Percentiles rank a stretch among this genome's conserved stretches.
Evolutionary conservation across 2,888 invertebrate species (phyloP).

Genomic region (Eupithecia tripunctaria): DNA sequence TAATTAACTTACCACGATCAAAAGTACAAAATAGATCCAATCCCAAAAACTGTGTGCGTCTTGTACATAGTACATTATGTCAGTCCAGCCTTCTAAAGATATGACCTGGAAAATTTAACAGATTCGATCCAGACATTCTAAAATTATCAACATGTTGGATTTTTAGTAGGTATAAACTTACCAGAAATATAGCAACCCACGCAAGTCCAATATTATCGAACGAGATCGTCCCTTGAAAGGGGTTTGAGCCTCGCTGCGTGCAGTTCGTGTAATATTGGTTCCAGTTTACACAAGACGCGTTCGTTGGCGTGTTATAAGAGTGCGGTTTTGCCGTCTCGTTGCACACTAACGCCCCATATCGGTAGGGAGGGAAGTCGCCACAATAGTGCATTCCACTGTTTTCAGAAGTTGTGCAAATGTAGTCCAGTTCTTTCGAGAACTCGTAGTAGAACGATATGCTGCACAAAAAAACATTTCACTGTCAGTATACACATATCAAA

Average conservation of each 20-base stretch:
- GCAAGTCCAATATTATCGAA: conserved; percentile 99
- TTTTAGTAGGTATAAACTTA: conserved; percentile 76
- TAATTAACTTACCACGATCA: conserved; percentile 95
- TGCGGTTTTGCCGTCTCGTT: conserved; percentile 88
- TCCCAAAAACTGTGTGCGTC: conserved; percentile 99
- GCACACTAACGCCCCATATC: conserved; percentile 89
- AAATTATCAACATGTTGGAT: not conserved
- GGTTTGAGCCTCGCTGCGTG: conserved; percentile 96
- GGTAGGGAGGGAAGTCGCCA: conserved; percentile 91
- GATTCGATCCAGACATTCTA: conserved; percentile 8
- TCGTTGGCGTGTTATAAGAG: conserved; percentile 87
- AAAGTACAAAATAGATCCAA: conserved; percentile 99
- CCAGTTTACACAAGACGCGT: conserved; percentile 97
- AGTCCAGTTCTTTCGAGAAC: conserved; percentile 95
- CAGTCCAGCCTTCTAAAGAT: conserved; percentile 99
- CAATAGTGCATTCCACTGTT: conserved; percentile 98
- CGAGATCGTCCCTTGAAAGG: conserved; percentile 99
- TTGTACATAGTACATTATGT: conserved; percentile 99
- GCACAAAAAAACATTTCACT: conserved; percentile 48
- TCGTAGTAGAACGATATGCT: conserved; percentile 93
- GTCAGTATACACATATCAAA: conserved; percentile 13
- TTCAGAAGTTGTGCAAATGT: conserved; percentile 97
- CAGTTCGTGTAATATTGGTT: conserved; percentile 99
- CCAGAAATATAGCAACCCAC: conserved; percentile 99
- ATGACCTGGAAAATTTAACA: conserved; percentile 90